Base-by-base conservation (phyloP, 2,113 vertebrate genomes). In the Elephantulus edwardii region DNA sequence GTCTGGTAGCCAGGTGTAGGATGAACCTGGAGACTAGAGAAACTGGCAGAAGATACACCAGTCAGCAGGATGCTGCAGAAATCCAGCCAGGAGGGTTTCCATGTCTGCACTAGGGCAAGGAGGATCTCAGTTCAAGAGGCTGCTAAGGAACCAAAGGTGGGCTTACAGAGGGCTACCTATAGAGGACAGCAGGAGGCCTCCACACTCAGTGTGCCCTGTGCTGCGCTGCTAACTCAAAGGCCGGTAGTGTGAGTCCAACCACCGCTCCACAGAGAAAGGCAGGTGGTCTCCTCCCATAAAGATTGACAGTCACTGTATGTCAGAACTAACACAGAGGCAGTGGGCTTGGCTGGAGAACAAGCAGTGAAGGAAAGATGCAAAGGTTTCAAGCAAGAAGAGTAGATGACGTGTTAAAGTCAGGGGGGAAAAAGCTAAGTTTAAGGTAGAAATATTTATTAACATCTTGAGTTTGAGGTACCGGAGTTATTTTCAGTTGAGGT, bases 1-100 rank as follows among this genome's bases (percentile, higher is more conserved):
- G 82, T 93, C 75, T 77, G 42, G 16, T 50, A 60, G 85, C 24
- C 9, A 19, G 26, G 38, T 50, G 70, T 64, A 83, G 70, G 80
- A 86, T 83, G 64, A 78, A 79, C 62, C 42, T 52, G 16, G 42
- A 84, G 72, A 33, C 30, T 38, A 74, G 20, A 26, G 24, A 66
- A 71, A 81, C 0, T 64, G 56, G 87, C 78, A 71, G 60, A 33
- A 54, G 68, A 30, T n/a, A 88, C 14, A n/a, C 50, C 30, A 82
- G 70, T 22, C 1, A 38, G 54, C 74, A 80, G 64, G 48, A 62
- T 72, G 66, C 13, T 10, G 8, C 79, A 54, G 12, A 84, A 72
- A 11, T 28, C n/a, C 56, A 28, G n/a, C 48, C 33, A 44, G 33
- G 54, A 60, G 9, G 54, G 62, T 17, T 48, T 26, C 40, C 46